Base-by-base conservation (phyloP, 1,140 invertebrate genomes). In the Sitophilus oryzae region DNA sequence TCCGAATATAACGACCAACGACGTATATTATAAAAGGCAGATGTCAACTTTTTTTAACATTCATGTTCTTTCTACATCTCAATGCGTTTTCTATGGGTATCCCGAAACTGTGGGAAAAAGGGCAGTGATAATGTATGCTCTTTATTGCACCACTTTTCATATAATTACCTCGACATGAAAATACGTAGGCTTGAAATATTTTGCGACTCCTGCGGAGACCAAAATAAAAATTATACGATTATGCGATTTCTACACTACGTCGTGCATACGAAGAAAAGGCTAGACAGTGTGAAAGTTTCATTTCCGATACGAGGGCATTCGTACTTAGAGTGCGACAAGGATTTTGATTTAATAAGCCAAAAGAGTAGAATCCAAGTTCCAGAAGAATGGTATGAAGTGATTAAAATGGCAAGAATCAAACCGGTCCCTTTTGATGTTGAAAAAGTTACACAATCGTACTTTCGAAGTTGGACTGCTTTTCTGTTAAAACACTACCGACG, bases 1-100 rank as follows among this genome's bases (percentile, higher is more conserved):
- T 16, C 60, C 56, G 15, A 63, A 63, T 46, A 62, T 59, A 15
- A 22, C 55, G 22, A 64, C 58, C 9, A 65, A 64, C 40, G 59
- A 64, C 36, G 59, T 64, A n/a, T 64, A 64, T 57, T 65, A 64
- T 42, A 65, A 59, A 56, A 40, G 63, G 10, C 53, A 62, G 49
- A 36, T 64, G 35, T 52, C 56, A 8, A 23, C 60, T 43, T 6
- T 21, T 25, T 65, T 65, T 46, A 65, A 65, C 46, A 60, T 64
- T 25, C 63, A 64, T 34, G 41, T 53, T 20, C 40, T 59, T 16
- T 63, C 60, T 41, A 44, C 55, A 36, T 23, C 21, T 22, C 11
- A 61, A 47, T 45, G 49, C 19, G 21, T 56, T 9, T 65, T 64
- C 54, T 64, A 60, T 50, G 38, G 35, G 14, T 63, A 64, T 47